A percentile compares a stretch with the other conserved stretches of the same genome.
These are phyloP conservation scores for Chydorus sphaericus DNA, from an alignment of 2,888 invertebrate species.

Conservation along the genomic window DNA sequence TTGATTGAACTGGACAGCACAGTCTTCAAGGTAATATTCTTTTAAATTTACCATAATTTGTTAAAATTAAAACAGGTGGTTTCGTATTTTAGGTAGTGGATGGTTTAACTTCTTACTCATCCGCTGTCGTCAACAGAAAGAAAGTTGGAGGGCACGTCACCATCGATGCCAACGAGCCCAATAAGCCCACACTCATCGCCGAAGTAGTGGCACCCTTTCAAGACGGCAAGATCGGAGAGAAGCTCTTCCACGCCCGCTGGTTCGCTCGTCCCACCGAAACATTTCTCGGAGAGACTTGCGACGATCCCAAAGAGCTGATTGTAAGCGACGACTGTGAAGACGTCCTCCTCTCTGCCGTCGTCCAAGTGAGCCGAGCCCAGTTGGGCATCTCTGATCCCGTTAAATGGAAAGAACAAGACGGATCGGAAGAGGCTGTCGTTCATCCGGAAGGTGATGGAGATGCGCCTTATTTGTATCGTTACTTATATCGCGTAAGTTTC, in stretches of 20 bases:
- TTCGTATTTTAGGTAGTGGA: not conserved
- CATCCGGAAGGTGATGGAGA: slow-evolving; percentile 34
- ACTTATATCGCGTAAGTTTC: too few species aligned
- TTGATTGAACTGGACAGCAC: too few species aligned
- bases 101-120: slow-evolving; percentile 19
- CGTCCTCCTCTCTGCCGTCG: slow-evolving; percentile 36
- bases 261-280: slow-evolving; percentile 56
- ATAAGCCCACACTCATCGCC: slow-evolving; percentile 49
- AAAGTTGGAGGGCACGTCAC: slow-evolving; percentile 52
- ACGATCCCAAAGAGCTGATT: slow-evolving; percentile 59
- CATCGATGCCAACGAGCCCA: slow-evolving; percentile 50
- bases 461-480: slow-evolving; percentile 14
- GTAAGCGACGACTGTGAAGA: slow-evolving; percentile 58
- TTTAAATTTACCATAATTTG: too few species aligned
- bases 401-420: slow-evolving; percentile 52
- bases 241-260: slow-evolving; percentile 55
- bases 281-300: slow-evolving; percentile 55
- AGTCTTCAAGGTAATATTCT: too few species aligned
- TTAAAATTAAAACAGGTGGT: slow-evolving; percentile 9
- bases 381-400: slow-evolving; percentile 29
- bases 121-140: slow-evolving; percentile 39
- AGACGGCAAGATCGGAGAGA: slow-evolving; percentile 36
- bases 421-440: too few species aligned
- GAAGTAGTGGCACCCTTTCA: slow-evolving; percentile 61
- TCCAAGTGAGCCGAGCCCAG: slow-evolving; percentile 31